Base-by-base conservation (phyloP, 2,888 invertebrate genomes). In the Panopea generosa region DNA sequence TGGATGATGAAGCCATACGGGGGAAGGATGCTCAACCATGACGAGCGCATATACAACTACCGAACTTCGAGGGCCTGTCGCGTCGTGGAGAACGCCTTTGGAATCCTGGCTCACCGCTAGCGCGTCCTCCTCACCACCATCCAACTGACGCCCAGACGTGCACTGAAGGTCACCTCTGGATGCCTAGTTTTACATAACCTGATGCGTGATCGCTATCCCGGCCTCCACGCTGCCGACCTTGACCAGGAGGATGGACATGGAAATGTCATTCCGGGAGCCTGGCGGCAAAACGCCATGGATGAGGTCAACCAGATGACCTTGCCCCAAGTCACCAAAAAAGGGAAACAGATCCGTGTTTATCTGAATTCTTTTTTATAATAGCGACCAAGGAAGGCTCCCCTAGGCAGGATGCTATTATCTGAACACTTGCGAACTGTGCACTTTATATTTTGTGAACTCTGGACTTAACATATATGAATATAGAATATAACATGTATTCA, bases 61-160 rank as follows among this genome's bases (percentile, higher is more conserved):
- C 55, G 50, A 49, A 20, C 29, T 18, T 33, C 33, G 33, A 27
- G 22, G 22, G 62, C 62, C 22, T 38, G 50, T 26, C 26, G 62
- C 49, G 62, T 62, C 50, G 62, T 62, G 14, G 60, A 55, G 55
- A 55, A 55, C 52, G 52, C 20, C 2, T 52, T 52, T 52, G 52
- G 52, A 2, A 60, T 60, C 24, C 60, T 60, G 2, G 60, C 60
- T 7, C 45, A 45, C 27, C 60, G 47, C 26, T 47, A 47, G 60
- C n/a, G 60, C 26, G 45, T 45, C 47, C 60, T 60, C 22, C 26
- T 60, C 2, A 60, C 27, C 11, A 47, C 45, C 47, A 45, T 60
- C 16, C 60, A 60, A 18, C 60, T 20, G 26, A 16, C 45, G 24
- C 60, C 60, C 9, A 16, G 2, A 27, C 45, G 11, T 47, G 47